These are phyloP conservation scores for Leucophenga varia DNA, from an alignment of 1,140 invertebrate species.

Conservation along the genomic window DNA sequence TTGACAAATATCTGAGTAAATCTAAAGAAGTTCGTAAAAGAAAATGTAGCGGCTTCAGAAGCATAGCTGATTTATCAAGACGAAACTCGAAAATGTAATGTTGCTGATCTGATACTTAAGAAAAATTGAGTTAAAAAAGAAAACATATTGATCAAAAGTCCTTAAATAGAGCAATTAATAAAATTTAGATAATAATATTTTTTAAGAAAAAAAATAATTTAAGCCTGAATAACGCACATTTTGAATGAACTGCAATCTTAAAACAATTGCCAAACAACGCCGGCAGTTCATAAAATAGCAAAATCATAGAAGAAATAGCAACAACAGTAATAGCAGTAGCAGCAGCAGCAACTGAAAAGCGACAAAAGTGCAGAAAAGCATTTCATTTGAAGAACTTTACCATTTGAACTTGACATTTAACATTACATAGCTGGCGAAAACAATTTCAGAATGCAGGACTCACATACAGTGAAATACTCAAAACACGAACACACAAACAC, in stretches of 20 bases:
- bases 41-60: too few relatives aligned
- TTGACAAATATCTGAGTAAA: too few relatives aligned
- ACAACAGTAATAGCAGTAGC: slow-evolving; percentile 18
- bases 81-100: too few relatives aligned
- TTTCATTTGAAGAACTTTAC: slow-evolving; percentile 51
- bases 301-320: slow-evolving; percentile 12
- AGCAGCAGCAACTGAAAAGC: background rate
- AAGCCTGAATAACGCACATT: slow-evolving; percentile 13
- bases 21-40: too few relatives aligned
- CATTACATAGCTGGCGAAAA: slow-evolving; percentile 53
- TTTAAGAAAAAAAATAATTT: too few relatives aligned
- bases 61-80: too few relatives aligned
- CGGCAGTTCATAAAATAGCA: slow-evolving; percentile 44
- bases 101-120: too few relatives aligned
- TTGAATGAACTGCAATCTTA: slow-evolving; percentile 51
- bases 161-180: too few relatives aligned
- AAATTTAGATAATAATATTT: too few relatives aligned
- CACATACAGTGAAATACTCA: slow-evolving; percentile 7
- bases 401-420: slow-evolving; percentile 54
- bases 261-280: slow-evolving; percentile 53
- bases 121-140: too few relatives aligned
- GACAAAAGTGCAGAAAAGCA: slow-evolving; percentile 21
- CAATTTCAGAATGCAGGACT: slow-evolving; percentile 36
- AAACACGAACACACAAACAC: slow-evolving; percentile 6
- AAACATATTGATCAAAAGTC: too few relatives aligned